Evolutionary conservation across 2,888 invertebrate species (phyloP).

Genomic region (Heliconius ismenius): DNA sequence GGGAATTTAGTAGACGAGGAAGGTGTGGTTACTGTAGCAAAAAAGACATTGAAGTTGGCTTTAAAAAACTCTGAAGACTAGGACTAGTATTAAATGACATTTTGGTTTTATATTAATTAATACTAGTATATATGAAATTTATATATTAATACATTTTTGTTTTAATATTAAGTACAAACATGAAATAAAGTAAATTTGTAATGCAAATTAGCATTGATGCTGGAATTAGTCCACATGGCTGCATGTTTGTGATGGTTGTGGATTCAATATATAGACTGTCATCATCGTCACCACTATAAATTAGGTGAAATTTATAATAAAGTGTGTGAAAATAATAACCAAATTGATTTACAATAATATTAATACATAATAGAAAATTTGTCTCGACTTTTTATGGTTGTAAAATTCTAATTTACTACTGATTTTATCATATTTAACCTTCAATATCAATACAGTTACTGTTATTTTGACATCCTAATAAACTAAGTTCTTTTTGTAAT

Average conservation of each 20-base stretch:
- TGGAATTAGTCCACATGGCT: too few relatives aligned
- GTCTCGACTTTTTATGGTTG: not conserved
- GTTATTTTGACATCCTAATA: too few relatives aligned
- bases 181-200: not conserved
- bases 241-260: too few relatives aligned
- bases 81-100: not conserved
- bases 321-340: too few relatives aligned
- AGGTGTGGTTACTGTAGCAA: constrained; percentile 47
- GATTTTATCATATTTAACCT: not conserved
- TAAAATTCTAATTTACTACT: not conserved
- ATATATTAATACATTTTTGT: too few relatives aligned
- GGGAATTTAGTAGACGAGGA: constrained; percentile 57
- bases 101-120: not conserved
- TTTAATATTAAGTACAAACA: too few relatives aligned
- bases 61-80: not conserved
- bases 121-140: not conserved
- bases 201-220: not conserved
- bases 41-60: constrained; percentile 24
- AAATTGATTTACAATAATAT: too few relatives aligned
- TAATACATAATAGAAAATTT: too few relatives aligned
- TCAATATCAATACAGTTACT: too few relatives aligned
- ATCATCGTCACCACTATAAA: too few relatives aligned
- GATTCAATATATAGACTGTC: not conserved
- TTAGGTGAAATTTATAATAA: too few relatives aligned
- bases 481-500: too few relatives aligned